phyloP scores from a whole-genome alignment of 2,113 vertebrate species.

The Danionella cerebrum region DNA sequence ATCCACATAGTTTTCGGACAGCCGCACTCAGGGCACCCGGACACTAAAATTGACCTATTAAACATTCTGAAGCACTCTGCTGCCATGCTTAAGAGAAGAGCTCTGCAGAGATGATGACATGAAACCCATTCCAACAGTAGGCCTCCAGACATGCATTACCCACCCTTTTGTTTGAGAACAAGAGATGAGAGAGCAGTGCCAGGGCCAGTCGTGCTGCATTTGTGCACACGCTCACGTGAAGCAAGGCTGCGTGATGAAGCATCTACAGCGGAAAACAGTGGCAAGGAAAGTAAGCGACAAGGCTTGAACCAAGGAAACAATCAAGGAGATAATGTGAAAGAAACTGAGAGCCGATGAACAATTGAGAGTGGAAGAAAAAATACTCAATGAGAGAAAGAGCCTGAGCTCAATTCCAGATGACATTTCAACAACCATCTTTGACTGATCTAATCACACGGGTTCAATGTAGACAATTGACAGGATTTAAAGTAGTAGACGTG shows the following conservation, averaged over 20 bases:
- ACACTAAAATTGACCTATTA: not conserved
- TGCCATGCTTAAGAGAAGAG: constrained; percentile 14
- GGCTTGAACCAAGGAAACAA: constrained; percentile 76
- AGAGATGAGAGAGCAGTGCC: constrained; percentile 91
- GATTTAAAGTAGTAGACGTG: no score
- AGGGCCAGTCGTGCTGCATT: constrained; percentile 87
- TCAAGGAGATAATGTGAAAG: constrained; percentile 55
- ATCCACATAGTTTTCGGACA: no score
- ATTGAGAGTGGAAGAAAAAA: constrained; percentile 50
- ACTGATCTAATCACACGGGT: not conserved
- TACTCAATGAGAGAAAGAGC: constrained; percentile 42
- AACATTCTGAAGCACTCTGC: not conserved
- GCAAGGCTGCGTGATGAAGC: constrained; percentile 91
- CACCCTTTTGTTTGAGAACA: constrained; percentile 95
- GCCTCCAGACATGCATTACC: constrained; percentile 72
- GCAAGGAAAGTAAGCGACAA: constrained; percentile 81
- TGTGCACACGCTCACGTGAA: constrained; percentile 92
- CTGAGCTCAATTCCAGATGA: not conserved
- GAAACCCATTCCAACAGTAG: constrained; percentile 48
- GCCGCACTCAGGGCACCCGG: not conserved
- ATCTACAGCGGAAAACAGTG: constrained; percentile 92
- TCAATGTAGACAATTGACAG: no score
- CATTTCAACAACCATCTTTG: not conserved
- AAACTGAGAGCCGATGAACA: constrained; percentile 35
- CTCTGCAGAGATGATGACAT: constrained; percentile 47